phyloP scores from a whole-genome alignment of 2,888 invertebrate species.

The Cerastoderma edule region DNA sequence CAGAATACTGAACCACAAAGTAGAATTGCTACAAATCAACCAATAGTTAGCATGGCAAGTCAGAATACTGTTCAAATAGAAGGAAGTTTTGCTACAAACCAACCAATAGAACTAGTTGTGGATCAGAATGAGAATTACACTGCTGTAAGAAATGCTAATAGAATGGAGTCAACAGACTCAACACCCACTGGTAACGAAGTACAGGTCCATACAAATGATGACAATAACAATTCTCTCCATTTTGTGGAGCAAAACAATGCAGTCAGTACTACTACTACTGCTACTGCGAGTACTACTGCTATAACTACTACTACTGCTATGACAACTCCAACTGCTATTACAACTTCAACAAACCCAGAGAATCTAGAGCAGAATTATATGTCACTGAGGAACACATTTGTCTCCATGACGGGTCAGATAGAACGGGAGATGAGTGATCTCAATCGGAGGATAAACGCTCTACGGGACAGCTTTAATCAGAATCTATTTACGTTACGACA shows the following conservation, averaged over 20 bases:
- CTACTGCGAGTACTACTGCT: too few species aligned
- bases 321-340: background rate
- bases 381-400: constrained; percentile 57
- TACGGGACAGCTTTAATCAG: constrained; percentile 71
- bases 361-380: constrained; percentile 7
- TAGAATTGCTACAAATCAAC: background rate
- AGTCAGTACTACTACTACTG: background rate
- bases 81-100: background rate
- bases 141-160: constrained; percentile 28
- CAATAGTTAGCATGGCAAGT: constrained; percentile 39
- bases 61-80: background rate
- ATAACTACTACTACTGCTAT: background rate
- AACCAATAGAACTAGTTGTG: constrained; percentile 44
- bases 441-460: constrained; percentile 69
- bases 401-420: constrained; percentile 66
- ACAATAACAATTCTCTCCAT: constrained; percentile 56
- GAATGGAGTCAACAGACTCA: constrained; percentile 2
- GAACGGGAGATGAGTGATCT: constrained; percentile 73
- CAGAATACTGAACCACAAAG: constrained; percentile 39
- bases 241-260: constrained; percentile 16
- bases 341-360: background rate
- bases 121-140: constrained; percentile 57
- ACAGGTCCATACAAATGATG: constrained; percentile 39
- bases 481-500: constrained; percentile 65
- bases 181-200: constrained; percentile 14